Evolutionary conservation across 2,888 invertebrate species (phyloP).

Genomic region (Caenorhabditis panamensis): DNA sequence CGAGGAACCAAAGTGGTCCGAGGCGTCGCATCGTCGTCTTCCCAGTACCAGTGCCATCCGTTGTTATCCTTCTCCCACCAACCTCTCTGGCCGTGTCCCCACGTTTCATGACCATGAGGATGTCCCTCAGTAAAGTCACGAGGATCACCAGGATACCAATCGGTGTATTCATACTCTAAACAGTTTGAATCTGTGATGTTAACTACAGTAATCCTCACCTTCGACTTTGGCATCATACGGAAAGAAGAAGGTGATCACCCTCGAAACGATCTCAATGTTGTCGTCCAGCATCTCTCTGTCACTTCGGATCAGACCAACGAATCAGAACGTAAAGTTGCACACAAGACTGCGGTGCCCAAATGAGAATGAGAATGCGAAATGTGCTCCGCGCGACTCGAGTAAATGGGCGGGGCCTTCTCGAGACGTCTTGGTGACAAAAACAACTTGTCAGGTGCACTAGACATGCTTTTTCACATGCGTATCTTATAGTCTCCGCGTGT

Average conservation of each 20-base stretch:
- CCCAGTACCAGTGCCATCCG: constrained; percentile 54
- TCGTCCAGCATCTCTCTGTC: constrained; percentile 20
- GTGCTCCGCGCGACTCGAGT: constrained; percentile 11
- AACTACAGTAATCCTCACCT: constrained; percentile 30
- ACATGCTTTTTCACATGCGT: constrained; percentile 14
- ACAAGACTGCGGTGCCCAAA: background rate
- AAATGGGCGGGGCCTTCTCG: constrained; percentile 37
- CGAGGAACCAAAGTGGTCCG: background rate
- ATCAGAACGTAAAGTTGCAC: background rate
- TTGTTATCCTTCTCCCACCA: constrained; percentile 38
- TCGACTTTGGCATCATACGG: constrained; percentile 55
- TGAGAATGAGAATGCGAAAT: constrained; percentile 20
- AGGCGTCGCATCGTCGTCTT: background rate
- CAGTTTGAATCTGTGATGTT: background rate
- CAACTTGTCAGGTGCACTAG: constrained; percentile 42
- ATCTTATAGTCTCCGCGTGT: background rate
- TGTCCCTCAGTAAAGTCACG: constrained; percentile 50
- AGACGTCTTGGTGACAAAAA: constrained; percentile 26
- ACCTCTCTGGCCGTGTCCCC: constrained; percentile 53
- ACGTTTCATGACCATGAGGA: constrained; percentile 56
- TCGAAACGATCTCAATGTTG: constrained; percentile 44
- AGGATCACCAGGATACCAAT: constrained; percentile 54
- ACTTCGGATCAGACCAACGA: background rate
- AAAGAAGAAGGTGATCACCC: constrained; percentile 59
- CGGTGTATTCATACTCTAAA: constrained; percentile 42